Percentiles rank a stretch among this genome's conserved stretches.
phyloP scores from a whole-genome alignment of 2,113 vertebrate genomes.

The Girardinichthys multiradiatus region DNA sequence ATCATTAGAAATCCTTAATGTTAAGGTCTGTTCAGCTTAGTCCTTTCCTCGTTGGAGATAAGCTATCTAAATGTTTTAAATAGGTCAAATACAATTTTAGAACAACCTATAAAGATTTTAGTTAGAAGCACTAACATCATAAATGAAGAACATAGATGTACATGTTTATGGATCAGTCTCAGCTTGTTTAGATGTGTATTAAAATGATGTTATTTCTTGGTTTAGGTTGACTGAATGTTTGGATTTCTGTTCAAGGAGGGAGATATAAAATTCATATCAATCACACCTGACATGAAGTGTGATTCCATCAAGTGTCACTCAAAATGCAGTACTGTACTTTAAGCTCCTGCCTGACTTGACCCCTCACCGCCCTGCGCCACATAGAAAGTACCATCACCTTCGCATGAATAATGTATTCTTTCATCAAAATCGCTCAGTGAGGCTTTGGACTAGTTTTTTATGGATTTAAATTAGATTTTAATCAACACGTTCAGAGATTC shows the following conservation, averaged over 20 bases:
- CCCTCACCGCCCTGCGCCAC: not conserved
- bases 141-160: not conserved
- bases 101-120: not conserved
- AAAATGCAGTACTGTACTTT: constrained; percentile 4
- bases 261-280: constrained; percentile 4
- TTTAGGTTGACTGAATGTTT: not conserved
- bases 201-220: not conserved
- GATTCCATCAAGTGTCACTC: constrained; percentile 1
- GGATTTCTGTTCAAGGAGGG: not conserved
- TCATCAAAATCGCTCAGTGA: constrained; percentile 36
- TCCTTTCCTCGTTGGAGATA: not conserved
- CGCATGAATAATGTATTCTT: constrained; percentile 58
- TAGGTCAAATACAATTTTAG: not conserved
- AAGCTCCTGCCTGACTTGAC: not conserved
- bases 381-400: constrained; percentile 34
- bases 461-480: constrained; percentile 63
- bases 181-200: not conserved
- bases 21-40: not conserved
- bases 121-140: too few species aligned
- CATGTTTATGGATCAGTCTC: not conserved
- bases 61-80: not conserved
- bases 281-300: not conserved
- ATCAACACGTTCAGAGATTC: constrained; percentile 60
- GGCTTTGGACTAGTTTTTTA: constrained; percentile 28
- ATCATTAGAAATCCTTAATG: not conserved